Base-by-base conservation (phyloP, 2,113 vertebrate species). In the Delphinus delphis region DNA sequence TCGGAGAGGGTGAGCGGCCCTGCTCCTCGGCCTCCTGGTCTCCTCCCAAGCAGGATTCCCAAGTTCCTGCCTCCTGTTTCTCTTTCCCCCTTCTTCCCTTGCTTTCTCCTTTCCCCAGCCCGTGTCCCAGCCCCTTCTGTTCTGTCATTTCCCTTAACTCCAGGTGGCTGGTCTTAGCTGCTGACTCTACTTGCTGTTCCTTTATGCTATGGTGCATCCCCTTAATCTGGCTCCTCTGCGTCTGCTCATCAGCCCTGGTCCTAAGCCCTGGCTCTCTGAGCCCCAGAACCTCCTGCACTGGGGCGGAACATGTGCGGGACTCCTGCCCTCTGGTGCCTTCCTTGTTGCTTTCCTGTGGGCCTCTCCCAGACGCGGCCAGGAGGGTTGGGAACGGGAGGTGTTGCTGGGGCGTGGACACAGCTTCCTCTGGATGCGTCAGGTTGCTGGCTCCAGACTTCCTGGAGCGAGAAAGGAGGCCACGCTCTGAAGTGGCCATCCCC, bases 1-100 rank as follows among this genome's bases (percentile, higher is more conserved):
- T 99, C 74, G 99, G 99, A 93, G 99, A 99, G 95, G 99, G 99
- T 99, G 98, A 99, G 99, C 93, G 11, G 80, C 96, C 84, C 91
- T 85, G 93, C 41, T 84, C 92, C 91, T 55, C 65, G 26, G 0
- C 89, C 74, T 71, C 81, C 79, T 20, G 3, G 50, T 28, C 63
- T 92, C 71, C 88, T 90, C 88, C 95, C 77, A 26, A 36, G 63
- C 85, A 94, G 96, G 92, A 65, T 60, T 95, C 65, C 91, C 81
- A n/a, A 44, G 87, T 26, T 15, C 20, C 90, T 71, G 70, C n/a
- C 6, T 1, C 4, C 81, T 11, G 5, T 76, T 28, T 33, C n/a
- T 84, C 53, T 60, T 13, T 44, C 20, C 14, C 28, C 67, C 47
- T 63, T 36, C 53, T 74, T n/a, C 73, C 96, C 62, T 58, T 53